Conservation (phyloP, 2,888 invertebrate genomes). For the Lordiphosa andalusiaca region DNA sequence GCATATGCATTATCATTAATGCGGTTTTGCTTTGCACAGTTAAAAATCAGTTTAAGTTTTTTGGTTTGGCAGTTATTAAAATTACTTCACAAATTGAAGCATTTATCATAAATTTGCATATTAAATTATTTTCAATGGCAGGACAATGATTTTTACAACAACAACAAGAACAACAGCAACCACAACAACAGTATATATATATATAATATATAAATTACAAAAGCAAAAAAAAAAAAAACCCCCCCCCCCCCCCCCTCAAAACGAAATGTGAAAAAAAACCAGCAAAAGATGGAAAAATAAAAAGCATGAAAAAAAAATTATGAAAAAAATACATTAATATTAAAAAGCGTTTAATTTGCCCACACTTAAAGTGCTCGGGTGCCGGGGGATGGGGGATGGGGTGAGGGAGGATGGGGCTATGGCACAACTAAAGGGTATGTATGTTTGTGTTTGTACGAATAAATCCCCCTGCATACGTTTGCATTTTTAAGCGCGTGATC, state of each 20-base stretch:
- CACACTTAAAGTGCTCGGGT: constrained; percentile 44
- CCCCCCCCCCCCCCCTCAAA: constrained; percentile 60
- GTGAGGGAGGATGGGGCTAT: background rate
- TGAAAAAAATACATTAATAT: constrained; percentile 67
- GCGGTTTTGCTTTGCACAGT: constrained; percentile 52
- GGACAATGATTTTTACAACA: constrained; percentile 57
- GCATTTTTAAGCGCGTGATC: constrained; percentile 42
- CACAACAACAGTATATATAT: constrained; percentile 2
- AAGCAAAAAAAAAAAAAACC: constrained; percentile 28
- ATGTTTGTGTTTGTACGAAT: constrained; percentile 35
- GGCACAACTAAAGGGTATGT: constrained; percentile 43
- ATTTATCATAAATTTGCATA: constrained; percentile 72
- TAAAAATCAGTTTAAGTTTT: constrained; percentile 66
- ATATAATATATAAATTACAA: constrained; percentile 43
- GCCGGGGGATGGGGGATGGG: background rate
- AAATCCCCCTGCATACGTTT: constrained; percentile 29
- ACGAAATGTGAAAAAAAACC: constrained; percentile 46
- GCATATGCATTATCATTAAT: constrained; percentile 22
- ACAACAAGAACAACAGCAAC: constrained; percentile 20
- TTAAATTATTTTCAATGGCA: constrained; percentile 64
- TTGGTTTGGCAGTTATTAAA: constrained; percentile 55
- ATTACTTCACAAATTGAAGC: constrained; percentile 65
- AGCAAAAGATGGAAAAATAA: constrained; percentile 36
- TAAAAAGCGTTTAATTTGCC: constrained; percentile 71
- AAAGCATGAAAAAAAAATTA: constrained; percentile 48